Evolutionary conservation across 2,797 vertebrate genomes (phyloP).

Genomic region (Pogoniulus pusillus): DNA sequence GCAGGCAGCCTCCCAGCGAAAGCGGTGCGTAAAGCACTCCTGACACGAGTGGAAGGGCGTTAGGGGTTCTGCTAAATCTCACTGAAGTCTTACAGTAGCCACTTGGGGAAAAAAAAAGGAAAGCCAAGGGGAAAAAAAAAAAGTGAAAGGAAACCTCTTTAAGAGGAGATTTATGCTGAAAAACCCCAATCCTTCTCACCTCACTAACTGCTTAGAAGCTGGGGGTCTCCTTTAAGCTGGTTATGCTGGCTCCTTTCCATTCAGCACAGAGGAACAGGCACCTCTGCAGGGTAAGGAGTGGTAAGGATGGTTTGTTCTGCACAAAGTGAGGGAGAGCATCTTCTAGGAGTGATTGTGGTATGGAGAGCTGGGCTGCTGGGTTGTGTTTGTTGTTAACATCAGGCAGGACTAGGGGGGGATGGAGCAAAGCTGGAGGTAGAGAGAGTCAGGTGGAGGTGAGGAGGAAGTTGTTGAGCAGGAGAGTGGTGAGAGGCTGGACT

Average conservation of each 20-base stretch:
- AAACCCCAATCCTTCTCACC: slow-evolving; percentile 4
- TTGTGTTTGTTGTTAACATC: not conserved
- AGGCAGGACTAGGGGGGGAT: no score
- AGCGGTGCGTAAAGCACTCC: rapidly evolving
- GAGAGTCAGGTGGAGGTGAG: no score
- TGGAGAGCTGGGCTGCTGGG: not conserved
- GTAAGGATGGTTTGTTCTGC: slow-evolving; percentile 5
- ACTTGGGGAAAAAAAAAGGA: not conserved
- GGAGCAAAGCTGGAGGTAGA: no score
- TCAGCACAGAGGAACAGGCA: rapidly evolving
- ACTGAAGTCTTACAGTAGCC: slow-evolving; percentile 10
- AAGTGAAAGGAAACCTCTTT: not conserved
- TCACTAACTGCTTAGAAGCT: not conserved
- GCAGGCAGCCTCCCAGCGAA: not conserved
- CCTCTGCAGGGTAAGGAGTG: not conserved
- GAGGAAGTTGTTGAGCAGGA: no score
- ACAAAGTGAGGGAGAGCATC: not conserved
- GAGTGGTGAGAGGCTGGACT: no score
- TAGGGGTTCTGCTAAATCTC: not conserved
- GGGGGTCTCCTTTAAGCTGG: not conserved
- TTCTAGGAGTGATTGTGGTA: not conserved
- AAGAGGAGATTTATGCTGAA: slow-evolving; percentile 5
- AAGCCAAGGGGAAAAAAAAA: not conserved
- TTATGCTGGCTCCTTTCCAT: not conserved
- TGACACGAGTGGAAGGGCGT: not conserved